phyloP scores from a whole-genome alignment of 2,113 vertebrate species.

The Cyprinodon variegatus region DNA sequence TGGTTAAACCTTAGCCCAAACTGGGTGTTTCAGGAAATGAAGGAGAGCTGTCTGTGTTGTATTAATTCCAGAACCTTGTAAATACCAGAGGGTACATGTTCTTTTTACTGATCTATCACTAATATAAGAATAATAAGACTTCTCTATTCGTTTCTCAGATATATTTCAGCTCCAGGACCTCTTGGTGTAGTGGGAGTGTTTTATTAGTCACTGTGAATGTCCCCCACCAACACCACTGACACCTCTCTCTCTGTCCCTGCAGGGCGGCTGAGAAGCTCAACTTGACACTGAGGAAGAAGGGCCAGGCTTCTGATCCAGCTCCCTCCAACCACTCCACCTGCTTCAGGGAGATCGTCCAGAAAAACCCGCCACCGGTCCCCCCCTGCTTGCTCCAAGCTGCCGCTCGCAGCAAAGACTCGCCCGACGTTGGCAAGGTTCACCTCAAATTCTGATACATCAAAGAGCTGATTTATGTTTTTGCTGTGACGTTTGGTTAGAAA shows the following conservation, averaged over 20 bases:
- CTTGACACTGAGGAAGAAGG: slow-evolving; percentile 90
- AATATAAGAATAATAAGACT: not conserved
- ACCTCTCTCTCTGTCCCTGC: slow-evolving; percentile 21
- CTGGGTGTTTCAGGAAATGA: not conserved
- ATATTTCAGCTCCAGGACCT: not conserved
- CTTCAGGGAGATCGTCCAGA: slow-evolving; percentile 89
- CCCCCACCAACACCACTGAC: not conserved
- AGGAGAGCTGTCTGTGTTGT: not conserved
- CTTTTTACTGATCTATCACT: not conserved
- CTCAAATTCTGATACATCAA: slow-evolving; percentile 18
- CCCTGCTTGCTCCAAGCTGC: slow-evolving; percentile 89
- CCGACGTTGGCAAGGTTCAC: slow-evolving; percentile 89
- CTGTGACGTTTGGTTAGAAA: not conserved
- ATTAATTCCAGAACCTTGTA: not conserved
- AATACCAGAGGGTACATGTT: not conserved
- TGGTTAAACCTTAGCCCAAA: not conserved
- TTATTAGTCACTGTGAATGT: not conserved
- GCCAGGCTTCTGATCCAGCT: slow-evolving; percentile 84
- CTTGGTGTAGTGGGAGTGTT: not conserved
- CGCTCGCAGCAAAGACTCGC: slow-evolving; percentile 89
- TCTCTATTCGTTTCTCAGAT: not conserved
- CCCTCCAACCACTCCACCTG: slow-evolving; percentile 85
- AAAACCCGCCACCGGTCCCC: slow-evolving; percentile 86
- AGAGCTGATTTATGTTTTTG: not conserved
- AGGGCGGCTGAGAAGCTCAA: slow-evolving; percentile 95